Evolutionary conservation across 2,113 vertebrate species (phyloP).

Genomic region (Turnix velox): DNA sequence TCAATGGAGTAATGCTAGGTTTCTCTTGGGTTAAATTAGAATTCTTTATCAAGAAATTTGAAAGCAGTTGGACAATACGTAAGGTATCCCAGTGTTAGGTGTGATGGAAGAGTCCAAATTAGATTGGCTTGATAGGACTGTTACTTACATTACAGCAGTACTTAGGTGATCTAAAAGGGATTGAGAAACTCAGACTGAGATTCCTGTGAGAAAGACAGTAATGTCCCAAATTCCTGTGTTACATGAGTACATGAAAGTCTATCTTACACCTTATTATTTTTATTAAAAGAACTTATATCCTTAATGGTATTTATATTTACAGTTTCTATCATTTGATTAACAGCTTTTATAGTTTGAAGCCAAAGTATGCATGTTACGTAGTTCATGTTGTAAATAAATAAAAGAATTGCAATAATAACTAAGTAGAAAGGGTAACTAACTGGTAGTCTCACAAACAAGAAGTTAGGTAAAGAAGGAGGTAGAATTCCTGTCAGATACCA

Average conservation of each 20-base stretch:
- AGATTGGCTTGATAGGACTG: neutral
- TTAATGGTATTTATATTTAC: neutral
- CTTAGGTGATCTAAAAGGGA: neutral
- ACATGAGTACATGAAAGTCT: neutral
- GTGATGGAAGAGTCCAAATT: slow-evolving; percentile 21
- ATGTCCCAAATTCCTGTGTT: neutral
- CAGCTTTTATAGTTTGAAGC: accelerated
- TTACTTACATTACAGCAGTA: neutral
- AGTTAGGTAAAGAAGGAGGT: neutral
- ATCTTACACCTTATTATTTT: neutral
- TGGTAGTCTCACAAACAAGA: neutral
- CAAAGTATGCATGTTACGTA: neutral
- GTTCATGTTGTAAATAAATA: neutral
- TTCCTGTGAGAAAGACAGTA: neutral
- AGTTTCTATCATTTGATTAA: neutral
- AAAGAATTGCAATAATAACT: neutral
- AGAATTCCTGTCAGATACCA: neutral
- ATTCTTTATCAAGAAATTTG: slow-evolving; percentile 15
- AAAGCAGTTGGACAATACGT: neutral
- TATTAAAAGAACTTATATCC: neutral
- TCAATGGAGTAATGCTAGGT: neutral
- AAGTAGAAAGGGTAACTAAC: neutral
- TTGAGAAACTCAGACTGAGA: neutral
- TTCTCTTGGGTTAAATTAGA: neutral
- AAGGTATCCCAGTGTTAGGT: neutral